These are phyloP conservation scores for Drosophila nikananu DNA, from an alignment of 1,140 invertebrate species.

Conservation along the genomic window DNA sequence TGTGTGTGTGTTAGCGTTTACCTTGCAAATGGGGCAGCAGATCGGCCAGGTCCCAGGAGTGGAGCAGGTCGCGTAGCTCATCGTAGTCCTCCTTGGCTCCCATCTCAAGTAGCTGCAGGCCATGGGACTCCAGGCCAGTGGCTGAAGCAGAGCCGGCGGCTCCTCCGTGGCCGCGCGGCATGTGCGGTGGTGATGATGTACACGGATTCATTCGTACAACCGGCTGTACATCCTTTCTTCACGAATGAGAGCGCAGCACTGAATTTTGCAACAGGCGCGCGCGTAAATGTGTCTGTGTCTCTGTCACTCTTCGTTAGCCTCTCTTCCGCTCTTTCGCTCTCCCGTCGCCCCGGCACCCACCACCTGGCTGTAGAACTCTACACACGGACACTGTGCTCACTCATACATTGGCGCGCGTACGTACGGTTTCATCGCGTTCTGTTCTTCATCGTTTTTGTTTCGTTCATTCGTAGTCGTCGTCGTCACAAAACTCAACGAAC, in stretches of 20 bases:
- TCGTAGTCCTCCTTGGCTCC: slow-evolving; percentile 58
- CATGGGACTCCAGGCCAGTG: slow-evolving; percentile 12
- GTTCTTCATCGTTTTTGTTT: slow-evolving; percentile 60
- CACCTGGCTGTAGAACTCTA: slow-evolving; percentile 15
- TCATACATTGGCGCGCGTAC: slow-evolving; percentile 29
- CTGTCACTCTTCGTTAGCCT: slow-evolving; percentile 37
- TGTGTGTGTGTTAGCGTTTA: slow-evolving; percentile 35
- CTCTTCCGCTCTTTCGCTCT: slow-evolving; percentile 31
- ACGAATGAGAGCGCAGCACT: slow-evolving; percentile 70
- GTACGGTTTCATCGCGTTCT: slow-evolving; percentile 59
- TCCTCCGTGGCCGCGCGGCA: slow-evolving; percentile 23
- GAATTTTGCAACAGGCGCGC: slow-evolving; percentile 79
- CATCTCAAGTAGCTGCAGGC: slow-evolving; percentile 38
- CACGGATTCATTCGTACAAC: slow-evolving; percentile 62
- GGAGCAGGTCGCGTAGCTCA: slow-evolving; percentile 61
- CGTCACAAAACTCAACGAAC: slow-evolving; percentile 42
- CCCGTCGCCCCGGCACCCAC: slow-evolving; percentile 22
- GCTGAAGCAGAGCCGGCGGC: neutral
- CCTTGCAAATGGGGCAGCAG: slow-evolving; percentile 72
- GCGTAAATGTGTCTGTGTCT: slow-evolving; percentile 14
- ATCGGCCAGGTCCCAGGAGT: slow-evolving; percentile 68
- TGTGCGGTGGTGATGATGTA: slow-evolving; percentile 46
- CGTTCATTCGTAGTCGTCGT: slow-evolving; percentile 56
- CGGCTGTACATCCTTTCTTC: slow-evolving; percentile 78
- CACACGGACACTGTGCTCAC: slow-evolving; percentile 23